Evolutionary conservation across 2,113 vertebrate genomes (phyloP), one percentile per base, ranked within the genome.

Genomic region (Theristicus caerulescens): DNA sequence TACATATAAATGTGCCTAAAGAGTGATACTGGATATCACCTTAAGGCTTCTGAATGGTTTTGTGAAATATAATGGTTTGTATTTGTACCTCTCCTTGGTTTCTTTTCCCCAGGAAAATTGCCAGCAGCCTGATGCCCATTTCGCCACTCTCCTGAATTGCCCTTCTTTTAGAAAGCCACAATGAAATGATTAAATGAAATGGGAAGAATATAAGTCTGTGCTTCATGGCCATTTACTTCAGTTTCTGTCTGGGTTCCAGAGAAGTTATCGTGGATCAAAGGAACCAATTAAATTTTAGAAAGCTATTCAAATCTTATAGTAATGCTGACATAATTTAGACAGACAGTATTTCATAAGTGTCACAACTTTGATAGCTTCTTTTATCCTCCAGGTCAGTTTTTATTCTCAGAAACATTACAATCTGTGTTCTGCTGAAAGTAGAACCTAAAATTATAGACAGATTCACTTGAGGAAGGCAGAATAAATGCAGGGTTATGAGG

Each of bases 391-490:
- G 67, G 40, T 87, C 2, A 1, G 6, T 55, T 95, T 86, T 82
- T 85, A 46, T 67, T 96, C 61, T 85, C 70, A 79, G 55, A 93
- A 74, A 59, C 1, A 3, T 40, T 81, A 69, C 38, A 40, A 66
- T 73, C 49, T 80, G 40, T 76, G 61, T 91, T 85, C 49, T 93
- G 7, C 86, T 76, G 72, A 71, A 92, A 95, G 57, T 29, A 78
- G 80, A 89, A 87, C 34, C 31, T 86, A 64, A 91, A 94, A 94
- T 93, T 77, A 94, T 40, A 64, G 36, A 61, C n/a, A 86, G 77
- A 78, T 82, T 79, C 57, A 76, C 31, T 78, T 92, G 52, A 74
- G 47, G 52, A 95, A 78, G 44, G 55, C 55, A 58, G 51, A 81
- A 88, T 70, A 86, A 95, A 70, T 51, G 16, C 26, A 93, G 52